Evolutionary conservation across 1,140 invertebrate genomes (phyloP), one percentile per base, ranked within the genome.

Genomic region (Copidosoma floridanum): DNA sequence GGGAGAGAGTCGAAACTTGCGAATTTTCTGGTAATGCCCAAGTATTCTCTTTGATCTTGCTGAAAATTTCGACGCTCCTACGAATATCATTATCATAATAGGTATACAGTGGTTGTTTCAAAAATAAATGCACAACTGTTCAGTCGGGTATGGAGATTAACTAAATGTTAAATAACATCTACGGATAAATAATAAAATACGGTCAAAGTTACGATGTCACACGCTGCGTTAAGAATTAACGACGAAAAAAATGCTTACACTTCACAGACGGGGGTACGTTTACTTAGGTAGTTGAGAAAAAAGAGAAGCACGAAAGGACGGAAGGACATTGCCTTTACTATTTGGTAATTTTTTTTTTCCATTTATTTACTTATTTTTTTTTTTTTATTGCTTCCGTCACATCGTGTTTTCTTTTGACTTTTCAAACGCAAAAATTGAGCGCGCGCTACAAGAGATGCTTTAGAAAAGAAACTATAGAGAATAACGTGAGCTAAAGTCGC

Each of bases 11-110:
- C 56, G 37, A 51, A 32, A 18, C 41, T n/a, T n/a, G n/a, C n/a
- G n/a, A n/a, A n/a, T n/a, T n/a, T n/a, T n/a, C n/a, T 23, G 29
- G 14, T 56, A 61, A 61, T 61, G 59, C 59, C 59, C 59, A 61
- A 61, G 52, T 55, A 37, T 48, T 50, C 52, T 61, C 59, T 54
- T 54, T 61, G 58, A 60, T 58, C 46, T 14, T 43, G 57, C 57
- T 59, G 38, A 47, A 32, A 52, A 58, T 44, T 58, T 58, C 56
- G 54, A 57, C 43, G 54, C 18, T n/a, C 23, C 29, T 6, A 8
- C 29, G 29, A 6, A 12, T 32, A 32, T 8, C 29, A 12, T 8
- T 47, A 35, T 38, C 32, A 35, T 44, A 21, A 46, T 55, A 35
- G 20, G 23, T 55, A 44, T 23, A 46, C 35, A n/a, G 52, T 27